Evolutionary conservation across 1,140 invertebrate genomes (phyloP).

Genomic region (Apocrypta bakeri): DNA sequence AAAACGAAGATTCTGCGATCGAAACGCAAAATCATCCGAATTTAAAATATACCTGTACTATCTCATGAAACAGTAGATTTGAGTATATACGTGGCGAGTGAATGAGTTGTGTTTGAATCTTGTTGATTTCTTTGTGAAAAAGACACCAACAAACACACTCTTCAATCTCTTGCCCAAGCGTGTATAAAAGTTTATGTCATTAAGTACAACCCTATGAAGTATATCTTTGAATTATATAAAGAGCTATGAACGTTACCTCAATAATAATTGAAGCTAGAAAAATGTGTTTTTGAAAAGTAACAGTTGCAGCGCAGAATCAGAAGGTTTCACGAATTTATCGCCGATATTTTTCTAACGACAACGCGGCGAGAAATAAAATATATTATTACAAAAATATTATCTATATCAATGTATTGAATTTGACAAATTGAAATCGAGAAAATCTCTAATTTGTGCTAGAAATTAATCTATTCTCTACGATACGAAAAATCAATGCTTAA

Average conservation of each 20-base stretch:
- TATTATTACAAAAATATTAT: too few relatives aligned
- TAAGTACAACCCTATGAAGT: background rate
- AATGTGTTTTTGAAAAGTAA: background rate
- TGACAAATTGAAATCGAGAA: too few relatives aligned
- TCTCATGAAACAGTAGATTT: conserved; percentile 34
- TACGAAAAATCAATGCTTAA: too few relatives aligned
- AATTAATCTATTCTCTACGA: too few relatives aligned
- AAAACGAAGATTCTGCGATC: background rate
- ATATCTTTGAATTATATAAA: background rate
- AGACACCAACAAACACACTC: background rate
- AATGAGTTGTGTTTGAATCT: conserved; percentile 21
- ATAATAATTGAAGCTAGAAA: background rate
- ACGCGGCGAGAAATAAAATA: background rate
- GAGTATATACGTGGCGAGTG: background rate
- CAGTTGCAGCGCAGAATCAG: background rate
- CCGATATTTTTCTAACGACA: background rate
- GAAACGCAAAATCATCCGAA: background rate
- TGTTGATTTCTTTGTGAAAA: background rate
- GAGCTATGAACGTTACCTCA: background rate
- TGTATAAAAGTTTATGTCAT: background rate
- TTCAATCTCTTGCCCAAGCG: conserved; percentile 3
- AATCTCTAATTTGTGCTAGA: too few relatives aligned
- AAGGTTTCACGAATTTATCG: background rate
- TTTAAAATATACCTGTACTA: conserved; percentile 7
- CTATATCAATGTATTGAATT: too few relatives aligned